Evolutionary conservation across 2,797 vertebrate species (phyloP).

Genomic region (Sebastes melanostomus): DNA sequence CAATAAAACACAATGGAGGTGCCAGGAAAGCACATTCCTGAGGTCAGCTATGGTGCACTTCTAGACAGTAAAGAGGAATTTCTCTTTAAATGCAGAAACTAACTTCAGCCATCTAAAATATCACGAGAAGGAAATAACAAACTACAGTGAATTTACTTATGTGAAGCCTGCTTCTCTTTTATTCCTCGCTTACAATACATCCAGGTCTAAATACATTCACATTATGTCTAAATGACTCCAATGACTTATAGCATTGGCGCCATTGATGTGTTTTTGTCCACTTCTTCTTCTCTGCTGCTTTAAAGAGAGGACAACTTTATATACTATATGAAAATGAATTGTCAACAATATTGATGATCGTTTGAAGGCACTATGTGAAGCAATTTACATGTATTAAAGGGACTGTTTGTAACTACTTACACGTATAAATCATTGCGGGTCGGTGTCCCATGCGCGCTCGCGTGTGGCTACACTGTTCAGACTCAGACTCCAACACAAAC

Average conservation of each 20-base stretch:
- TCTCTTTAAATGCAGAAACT: background rate
- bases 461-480: too few relatives aligned
- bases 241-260: background rate
- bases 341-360: too few relatives aligned
- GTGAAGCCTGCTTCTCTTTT: background rate
- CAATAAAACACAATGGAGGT: slow-evolving; percentile 29
- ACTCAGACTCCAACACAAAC: too few relatives aligned
- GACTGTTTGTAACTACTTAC: too few relatives aligned
- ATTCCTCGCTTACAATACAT: background rate
- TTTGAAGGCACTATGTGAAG: too few relatives aligned
- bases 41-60: background rate
- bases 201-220: background rate
- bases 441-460: too few relatives aligned
- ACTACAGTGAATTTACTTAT: background rate
- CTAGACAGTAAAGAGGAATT: background rate
- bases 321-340: background rate
- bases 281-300: background rate
- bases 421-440: too few relatives aligned
- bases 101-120: background rate
- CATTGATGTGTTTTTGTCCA: background rate
- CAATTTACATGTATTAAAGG: too few relatives aligned
- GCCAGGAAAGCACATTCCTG: slow-evolving; percentile 41
- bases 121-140: background rate
- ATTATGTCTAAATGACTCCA: background rate
- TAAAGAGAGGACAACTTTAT: background rate